Base-by-base conservation (phyloP, 1,140 invertebrate species). In the Papilio dardanus region DNA sequence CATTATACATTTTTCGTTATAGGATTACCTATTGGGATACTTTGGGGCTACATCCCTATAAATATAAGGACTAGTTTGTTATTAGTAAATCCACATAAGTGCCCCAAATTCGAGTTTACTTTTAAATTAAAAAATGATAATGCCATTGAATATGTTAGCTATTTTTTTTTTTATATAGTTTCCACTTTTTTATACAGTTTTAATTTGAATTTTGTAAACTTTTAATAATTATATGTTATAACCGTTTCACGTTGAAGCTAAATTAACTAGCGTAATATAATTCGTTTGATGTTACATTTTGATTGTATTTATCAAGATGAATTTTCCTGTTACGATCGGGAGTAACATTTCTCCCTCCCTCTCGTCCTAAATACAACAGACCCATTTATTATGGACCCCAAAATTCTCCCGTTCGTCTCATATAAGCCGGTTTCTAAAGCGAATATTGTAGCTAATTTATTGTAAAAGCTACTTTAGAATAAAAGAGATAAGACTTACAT, bases 351-450 rank as follows among this genome's bases (percentile, higher is more conserved):
- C 67, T 35, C 67, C 67, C 33, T 68, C 67, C 67, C 33, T 68
- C 66, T 69, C 67, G 67, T 69, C 7, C 33, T 24, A 24, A 69
- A 37, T 69, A 37, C 31, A 37, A 69, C 67, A 40, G 67, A 28
- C 67, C 67, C 67, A 69, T 69, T 69, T 37, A 40, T 69, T 37
- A 69, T 69, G 67, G 67, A 69, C 67, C 67, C 67, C 33, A 40
- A 69, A 69, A 69, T 69, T 69, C 33, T 69, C 33, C 33, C 67
- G 67, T 68, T 68, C 33, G 33, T 35, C 19, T 69, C 10, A 8
- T 69, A 37, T 21, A 24, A 37, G 31, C 33, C 19, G 67, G 31
- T 37, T 40, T 69, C 1, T 69, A 40, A 35, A 35, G 66, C 30
- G 67, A 35, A n/a, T 69, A 12, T 35, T 37, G 10, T 40, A 1